Conservation (phyloP, 2,113 vertebrate species). For the Sinocyclocheilus rhinocerous region DNA sequence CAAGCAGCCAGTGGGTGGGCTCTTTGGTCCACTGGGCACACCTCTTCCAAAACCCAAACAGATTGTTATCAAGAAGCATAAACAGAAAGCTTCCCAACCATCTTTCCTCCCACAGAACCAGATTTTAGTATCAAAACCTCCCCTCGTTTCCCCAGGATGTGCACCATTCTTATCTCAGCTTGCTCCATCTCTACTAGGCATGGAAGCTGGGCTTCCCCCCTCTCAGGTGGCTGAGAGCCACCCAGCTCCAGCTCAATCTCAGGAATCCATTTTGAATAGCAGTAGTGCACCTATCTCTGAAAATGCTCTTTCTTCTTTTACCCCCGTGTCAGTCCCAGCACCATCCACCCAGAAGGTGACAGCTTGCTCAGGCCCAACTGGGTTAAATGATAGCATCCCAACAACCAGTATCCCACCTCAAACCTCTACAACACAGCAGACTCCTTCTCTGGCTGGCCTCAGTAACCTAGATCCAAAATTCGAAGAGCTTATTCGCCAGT, state of each 20-base stretch:
- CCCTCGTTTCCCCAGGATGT: constrained; percentile 63
- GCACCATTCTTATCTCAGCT: constrained; percentile 61
- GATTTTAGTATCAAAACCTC: constrained; percentile 81
- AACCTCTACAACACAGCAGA: constrained; percentile 65
- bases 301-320: constrained; percentile 57
- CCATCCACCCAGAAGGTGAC: constrained; percentile 46
- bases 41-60: constrained; percentile 82
- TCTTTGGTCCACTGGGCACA: constrained; percentile 58
- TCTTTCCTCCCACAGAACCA: constrained; percentile 87
- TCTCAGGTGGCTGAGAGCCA: constrained; percentile 76
- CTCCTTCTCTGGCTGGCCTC: constrained; percentile 67
- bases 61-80: constrained; percentile 88
- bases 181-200: constrained; percentile 58
- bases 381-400: constrained; percentile 44
- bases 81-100: constrained; percentile 86
- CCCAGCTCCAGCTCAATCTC: constrained; percentile 84
- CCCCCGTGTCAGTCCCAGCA: constrained; percentile 45
- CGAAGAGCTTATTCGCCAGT: constrained; percentile 93
- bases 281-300: constrained; percentile 64
- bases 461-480: constrained; percentile 86
- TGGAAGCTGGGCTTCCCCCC: constrained; percentile 66
- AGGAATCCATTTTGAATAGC: constrained; percentile 83
- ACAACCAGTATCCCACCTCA: constrained; percentile 66
- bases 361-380: constrained; percentile 55
- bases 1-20: constrained; percentile 70